Percentiles rank a stretch among this genome's conserved stretches.
Evolutionary conservation across 2,888 invertebrate genomes (phyloP).

Genomic region (Argyresthia albistria): DNA sequence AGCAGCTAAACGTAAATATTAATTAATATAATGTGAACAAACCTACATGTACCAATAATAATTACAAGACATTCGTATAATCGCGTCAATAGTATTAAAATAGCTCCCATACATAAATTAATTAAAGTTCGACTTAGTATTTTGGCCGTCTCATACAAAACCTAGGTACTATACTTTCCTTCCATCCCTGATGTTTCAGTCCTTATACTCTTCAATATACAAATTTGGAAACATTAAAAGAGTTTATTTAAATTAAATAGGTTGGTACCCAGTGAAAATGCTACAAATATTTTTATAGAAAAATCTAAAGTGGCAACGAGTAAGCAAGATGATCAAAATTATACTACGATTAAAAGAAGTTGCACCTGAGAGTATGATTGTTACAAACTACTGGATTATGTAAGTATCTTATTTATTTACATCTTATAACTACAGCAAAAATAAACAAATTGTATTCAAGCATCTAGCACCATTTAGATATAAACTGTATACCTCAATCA

Average conservation of each 20-base stretch:
- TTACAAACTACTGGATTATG: not conserved
- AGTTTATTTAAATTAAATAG: too few relatives aligned
- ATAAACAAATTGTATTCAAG: slow-evolving; percentile 45
- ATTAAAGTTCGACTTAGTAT: slow-evolving; percentile 10
- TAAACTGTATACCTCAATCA: slow-evolving; percentile 52
- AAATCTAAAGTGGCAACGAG: not conserved
- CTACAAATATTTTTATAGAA: not conserved
- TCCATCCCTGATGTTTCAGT: slow-evolving; percentile 64
- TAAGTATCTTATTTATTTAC: slow-evolving; percentile 1
- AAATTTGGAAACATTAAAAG: too few relatives aligned
- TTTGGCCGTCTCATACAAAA: slow-evolving; percentile 59
- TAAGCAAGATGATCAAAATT: not conserved
- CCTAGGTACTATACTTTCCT: slow-evolving; percentile 25
- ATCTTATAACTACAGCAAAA: slow-evolving; percentile 38
- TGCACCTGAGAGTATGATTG: not conserved
- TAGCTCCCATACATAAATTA: not conserved
- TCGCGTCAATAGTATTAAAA: not conserved
- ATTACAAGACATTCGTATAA: too few relatives aligned
- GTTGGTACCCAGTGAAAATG: too few relatives aligned
- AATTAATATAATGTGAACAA: too few relatives aligned
- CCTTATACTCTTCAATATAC: slow-evolving; percentile 16
- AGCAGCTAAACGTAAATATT: too few relatives aligned
- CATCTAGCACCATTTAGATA: slow-evolving; percentile 70
- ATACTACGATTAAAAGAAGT: not conserved
- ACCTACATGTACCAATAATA: too few relatives aligned